These are phyloP conservation scores for Tiphia femorata DNA, from an alignment of 2,888 invertebrate genomes.

Conservation along the genomic window DNA sequence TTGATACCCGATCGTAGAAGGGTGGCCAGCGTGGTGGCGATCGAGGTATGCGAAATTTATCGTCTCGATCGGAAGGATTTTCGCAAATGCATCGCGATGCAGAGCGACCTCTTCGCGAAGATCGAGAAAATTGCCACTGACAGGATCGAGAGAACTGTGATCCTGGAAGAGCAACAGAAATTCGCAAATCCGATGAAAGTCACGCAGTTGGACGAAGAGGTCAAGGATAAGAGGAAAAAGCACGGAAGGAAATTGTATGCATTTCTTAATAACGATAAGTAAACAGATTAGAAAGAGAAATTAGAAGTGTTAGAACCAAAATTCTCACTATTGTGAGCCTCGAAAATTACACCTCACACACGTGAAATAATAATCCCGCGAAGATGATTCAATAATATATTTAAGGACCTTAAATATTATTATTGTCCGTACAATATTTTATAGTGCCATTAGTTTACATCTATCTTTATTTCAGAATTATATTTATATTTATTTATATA, in stretches of 20 bases:
- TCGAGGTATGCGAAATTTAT: slow-evolving; percentile 75
- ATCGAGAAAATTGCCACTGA: slow-evolving; percentile 63
- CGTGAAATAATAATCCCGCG: slow-evolving; percentile 19
- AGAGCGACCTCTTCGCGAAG: slow-evolving; percentile 57
- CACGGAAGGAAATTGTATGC: neutral
- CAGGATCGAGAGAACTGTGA: slow-evolving; percentile 61
- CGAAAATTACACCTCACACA: neutral
- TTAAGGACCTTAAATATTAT: slow-evolving; percentile 64
- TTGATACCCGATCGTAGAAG: slow-evolving; percentile 72
- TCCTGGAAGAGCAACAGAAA: slow-evolving; percentile 64
- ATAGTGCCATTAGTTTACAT: slow-evolving; percentile 54
- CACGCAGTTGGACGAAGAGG: neutral
- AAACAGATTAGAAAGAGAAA: no score
- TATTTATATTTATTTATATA: no score
- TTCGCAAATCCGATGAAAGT: no score
- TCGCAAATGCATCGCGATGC: slow-evolving; percentile 59
- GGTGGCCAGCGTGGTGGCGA: slow-evolving; percentile 73
- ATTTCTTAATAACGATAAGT: neutral
- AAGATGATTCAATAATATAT: slow-evolving; percentile 52
- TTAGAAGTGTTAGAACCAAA: no score
- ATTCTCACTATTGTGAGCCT: neutral
- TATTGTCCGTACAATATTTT: slow-evolving; percentile 67
- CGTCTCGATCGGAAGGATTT: slow-evolving; percentile 73
- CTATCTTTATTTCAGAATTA: slow-evolving; percentile 46
- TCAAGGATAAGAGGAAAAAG: neutral